Evolutionary conservation across 2,113 vertebrate species (phyloP), one percentile per base, ranked within the genome.

Genomic region (Tamias sibiricus): DNA sequence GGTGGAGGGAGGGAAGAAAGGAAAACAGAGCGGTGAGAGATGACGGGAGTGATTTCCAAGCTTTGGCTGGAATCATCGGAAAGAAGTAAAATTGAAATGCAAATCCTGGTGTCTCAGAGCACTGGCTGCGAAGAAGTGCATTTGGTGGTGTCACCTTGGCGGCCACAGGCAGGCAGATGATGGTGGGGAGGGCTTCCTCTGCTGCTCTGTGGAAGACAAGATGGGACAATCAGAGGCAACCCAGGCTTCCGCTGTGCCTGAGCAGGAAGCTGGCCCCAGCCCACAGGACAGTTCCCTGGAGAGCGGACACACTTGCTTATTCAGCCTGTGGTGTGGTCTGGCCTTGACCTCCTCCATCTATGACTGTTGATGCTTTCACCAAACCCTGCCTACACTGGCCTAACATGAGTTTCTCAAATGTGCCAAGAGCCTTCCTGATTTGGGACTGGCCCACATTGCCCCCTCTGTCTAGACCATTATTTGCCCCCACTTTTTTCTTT

Each of bases 111-210:
- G 94, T 95, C 0, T 72, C 57, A 11, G 95, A 90, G 95, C 79
- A 0, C 66, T 20, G 69, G 76, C 64, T 57, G 80, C 92, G 26
- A 84, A 81, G 79, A 84, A 57, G 0, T 19, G 49, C 47, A 77
- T 64, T 82, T 54, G 91, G 3, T 68, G 0, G 80, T 97, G 98
- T 98, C 98, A 98, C 98, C 97, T 98, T 97, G 98, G 94, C 77
- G 54, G 89, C 1, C 6, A 20, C 77, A 59, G 82, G 71, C 89
- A 28, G 71, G 26, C 32, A 19, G 79, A 8, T 24, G 6, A 90
- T 17, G 54, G 92, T 89, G 32, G 0, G 93, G 87, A 87, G 71
- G 59, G 49, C 64, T 79, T 83, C 89, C 81, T 84, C 26, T 62
- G 11, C 66, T 64, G 1, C 0, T 90, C 80, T 0, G 71, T 0